Percentiles rank a stretch among this genome's conserved stretches.
phyloP scores from a whole-genome alignment of 2,888 invertebrate genomes.

The Empis stercorea region DNA sequence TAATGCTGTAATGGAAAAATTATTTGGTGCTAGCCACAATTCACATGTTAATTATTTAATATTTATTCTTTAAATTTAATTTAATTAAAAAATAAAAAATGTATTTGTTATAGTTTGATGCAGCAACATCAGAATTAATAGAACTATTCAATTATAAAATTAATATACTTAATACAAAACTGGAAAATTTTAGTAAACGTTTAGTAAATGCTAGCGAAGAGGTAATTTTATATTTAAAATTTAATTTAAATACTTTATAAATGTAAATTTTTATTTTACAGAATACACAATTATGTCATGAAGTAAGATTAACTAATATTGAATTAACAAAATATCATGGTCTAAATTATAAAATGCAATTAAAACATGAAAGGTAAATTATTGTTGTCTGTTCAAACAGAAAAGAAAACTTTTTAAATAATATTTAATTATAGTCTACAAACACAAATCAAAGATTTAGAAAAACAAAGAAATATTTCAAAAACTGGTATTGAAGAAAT shows the following conservation, averaged over 20 bases:
- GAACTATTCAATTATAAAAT: constrained; percentile 33
- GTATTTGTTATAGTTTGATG: constrained; percentile 8
- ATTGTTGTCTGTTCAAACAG: too few relatives aligned
- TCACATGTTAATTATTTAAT: too few relatives aligned
- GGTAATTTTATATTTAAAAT: constrained; percentile 13
- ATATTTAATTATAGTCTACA: constrained; percentile 20
- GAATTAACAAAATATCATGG: constrained; percentile 28
- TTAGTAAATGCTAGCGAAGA: constrained; percentile 27
- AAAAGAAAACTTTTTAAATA: too few relatives aligned
- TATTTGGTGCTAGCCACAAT: too few relatives aligned
- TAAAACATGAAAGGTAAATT: constrained; percentile 27
- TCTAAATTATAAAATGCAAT: constrained; percentile 31
- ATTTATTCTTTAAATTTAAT: too few relatives aligned
- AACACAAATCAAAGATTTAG: constrained; percentile 28
- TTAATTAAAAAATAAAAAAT: too few relatives aligned
- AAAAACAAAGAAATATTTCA: constrained; percentile 25
- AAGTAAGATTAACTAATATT: constrained; percentile 27
- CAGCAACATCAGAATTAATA: constrained; percentile 31
- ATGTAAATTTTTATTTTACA: constrained; percentile 11
- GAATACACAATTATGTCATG: constrained; percentile 26
- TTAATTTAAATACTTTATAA: not conserved
- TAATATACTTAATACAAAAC: constrained; percentile 23
- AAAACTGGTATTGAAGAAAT: constrained; percentile 26
- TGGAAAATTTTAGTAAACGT: constrained; percentile 23
- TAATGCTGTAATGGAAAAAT: constrained; percentile 19